Conservation (phyloP, 2,888 invertebrate species). For the Mythimna lalbum region DNA sequence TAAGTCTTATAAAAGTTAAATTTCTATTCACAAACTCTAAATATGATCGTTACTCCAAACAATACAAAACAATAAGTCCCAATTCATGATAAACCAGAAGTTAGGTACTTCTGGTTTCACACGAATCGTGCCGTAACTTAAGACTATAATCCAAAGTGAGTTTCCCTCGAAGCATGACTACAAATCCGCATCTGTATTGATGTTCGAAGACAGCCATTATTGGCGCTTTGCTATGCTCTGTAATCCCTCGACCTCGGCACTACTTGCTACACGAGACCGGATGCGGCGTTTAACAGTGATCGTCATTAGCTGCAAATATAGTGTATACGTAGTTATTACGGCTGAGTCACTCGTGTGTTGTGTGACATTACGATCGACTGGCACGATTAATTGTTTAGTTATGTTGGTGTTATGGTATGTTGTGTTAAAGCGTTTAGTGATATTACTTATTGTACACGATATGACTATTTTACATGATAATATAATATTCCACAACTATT, state of each 20-base stretch:
- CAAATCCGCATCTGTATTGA: constrained; percentile 60
- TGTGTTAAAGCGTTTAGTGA: not conserved
- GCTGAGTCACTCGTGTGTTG: constrained; percentile 23
- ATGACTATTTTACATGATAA: too few relatives aligned
- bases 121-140: constrained; percentile 45
- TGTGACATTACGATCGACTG: constrained; percentile 20
- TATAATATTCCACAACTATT: too few relatives aligned
- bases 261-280: constrained; percentile 44
- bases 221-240: constrained; percentile 57
- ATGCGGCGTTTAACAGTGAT: constrained; percentile 41
- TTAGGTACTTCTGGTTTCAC: constrained; percentile 1
- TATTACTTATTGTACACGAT: not conserved
- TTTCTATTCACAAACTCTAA: constrained; percentile 8
- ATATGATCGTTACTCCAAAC: constrained; percentile 5
- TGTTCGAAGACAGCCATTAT: constrained; percentile 65
- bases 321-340: constrained; percentile 53
- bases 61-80: constrained; percentile 29
- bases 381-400: constrained; percentile 11
- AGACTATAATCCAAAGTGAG: constrained; percentile 57
- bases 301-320: constrained; percentile 47
- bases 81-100: constrained; percentile 38
- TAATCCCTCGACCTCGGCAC: constrained; percentile 63
- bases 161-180: constrained; percentile 47
- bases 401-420: constrained; percentile 2
- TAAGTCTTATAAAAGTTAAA: constrained; percentile 13